phyloP scores from a whole-genome alignment of 2,888 invertebrate genomes.

The Orthonychiurus folsomi region DNA sequence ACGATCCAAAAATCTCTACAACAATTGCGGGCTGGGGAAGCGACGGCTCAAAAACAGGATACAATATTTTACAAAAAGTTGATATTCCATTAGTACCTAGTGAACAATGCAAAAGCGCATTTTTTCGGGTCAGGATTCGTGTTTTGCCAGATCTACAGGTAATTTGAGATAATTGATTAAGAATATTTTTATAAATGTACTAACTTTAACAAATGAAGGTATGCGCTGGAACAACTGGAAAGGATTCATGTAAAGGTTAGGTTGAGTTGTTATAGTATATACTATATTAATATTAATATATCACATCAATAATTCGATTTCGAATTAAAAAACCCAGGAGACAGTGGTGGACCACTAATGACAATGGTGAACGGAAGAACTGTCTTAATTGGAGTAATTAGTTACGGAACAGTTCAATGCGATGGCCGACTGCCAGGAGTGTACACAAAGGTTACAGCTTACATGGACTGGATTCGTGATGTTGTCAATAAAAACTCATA shows the following conservation, averaged over 20 bases:
- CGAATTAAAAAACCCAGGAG: too few species aligned
- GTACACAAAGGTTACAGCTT: conserved; percentile 17
- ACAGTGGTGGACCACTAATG: conserved; percentile 22
- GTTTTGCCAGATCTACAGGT: conserved; percentile 18
- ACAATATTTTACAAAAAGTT: conserved; percentile 17
- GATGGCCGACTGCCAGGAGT: conserved; percentile 22
- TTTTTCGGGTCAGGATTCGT: conserved; percentile 11
- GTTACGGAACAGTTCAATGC: conserved; percentile 17
- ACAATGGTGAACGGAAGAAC: not conserved
- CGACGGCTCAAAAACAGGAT: conserved; percentile 1
- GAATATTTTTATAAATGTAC: too few species aligned
- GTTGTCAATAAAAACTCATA: conserved; percentile 5
- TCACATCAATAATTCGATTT: not conserved
- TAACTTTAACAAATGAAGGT: too few species aligned
- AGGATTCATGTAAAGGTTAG: conserved; percentile 20
- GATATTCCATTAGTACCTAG: conserved; percentile 15
- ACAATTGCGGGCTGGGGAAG: conserved; percentile 20
- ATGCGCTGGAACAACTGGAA: conserved; percentile 16
- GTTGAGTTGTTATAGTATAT: not conserved
- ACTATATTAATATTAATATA: not conserved
- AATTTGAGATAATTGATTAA: not conserved
- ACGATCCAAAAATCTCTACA: not conserved
- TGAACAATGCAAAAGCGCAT: conserved; percentile 8
- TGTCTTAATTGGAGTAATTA: conserved; percentile 16
- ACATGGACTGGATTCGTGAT: conserved; percentile 17